Evolutionary conservation across 2,888 invertebrate species (phyloP), one percentile per base, ranked within the genome.

Genomic region (Hemistola chrysoprasaria): DNA sequence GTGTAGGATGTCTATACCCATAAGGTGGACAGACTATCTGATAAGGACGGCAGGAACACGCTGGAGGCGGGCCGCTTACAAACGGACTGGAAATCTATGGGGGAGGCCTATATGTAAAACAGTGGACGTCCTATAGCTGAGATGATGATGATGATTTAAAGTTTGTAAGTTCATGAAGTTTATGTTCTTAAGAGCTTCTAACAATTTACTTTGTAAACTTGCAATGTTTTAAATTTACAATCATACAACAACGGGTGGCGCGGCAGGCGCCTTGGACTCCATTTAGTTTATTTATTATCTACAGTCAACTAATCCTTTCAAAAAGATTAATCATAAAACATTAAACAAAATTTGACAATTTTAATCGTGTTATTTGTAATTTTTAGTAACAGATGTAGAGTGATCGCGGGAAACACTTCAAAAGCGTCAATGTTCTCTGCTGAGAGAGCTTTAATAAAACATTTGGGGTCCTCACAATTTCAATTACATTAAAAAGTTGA

Each of bases 401-500:
- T 51, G 50, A 54, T 42, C 54, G 47, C 52, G 51, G 48, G 53
- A 48, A 43, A 56, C 64, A 70, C 69, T 72, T 64, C 47, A 70
- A 57, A 61, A 65, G 67, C 62, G 72, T 59, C 71, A 71, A 74
- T 59, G 64, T 53, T 59, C 47, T 50, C 49, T 59, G 51, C 62
- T 57, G 64, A 65, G 74, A 63, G 70, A 71, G 69, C 65, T 82
- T 81, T 78, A 80, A 78, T 81, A 79, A 81, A 82, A 80, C 75
- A 80, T 77, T 83, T 79, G 74, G 82, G 81, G 78, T 68, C 68
- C 71, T 71, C 69, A 73, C 72, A 71, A 70, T 80, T 86, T 85
- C 84, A 86, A 85, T 86, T 83, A 86, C 78, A 84, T 86, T 86
- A 85, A 86, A 87, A 86, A 85, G 77, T 80, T 78, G 80, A 78